Conservation (phyloP, 2,888 invertebrate species). For the Eupithecia tripunctaria region DNA sequence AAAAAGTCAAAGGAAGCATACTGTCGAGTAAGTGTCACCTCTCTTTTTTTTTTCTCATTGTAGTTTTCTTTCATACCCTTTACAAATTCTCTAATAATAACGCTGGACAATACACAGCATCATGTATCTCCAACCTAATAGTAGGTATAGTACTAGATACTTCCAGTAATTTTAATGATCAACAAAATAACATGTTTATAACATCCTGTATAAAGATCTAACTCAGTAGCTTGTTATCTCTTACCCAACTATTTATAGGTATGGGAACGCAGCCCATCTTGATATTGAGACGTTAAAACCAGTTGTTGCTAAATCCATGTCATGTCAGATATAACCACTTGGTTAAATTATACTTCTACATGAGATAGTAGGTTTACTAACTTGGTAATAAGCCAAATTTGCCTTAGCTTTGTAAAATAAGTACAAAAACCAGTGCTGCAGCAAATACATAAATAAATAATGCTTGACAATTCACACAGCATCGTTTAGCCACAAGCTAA, state of each 20-base stretch:
- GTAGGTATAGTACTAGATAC: background rate
- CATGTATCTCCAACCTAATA: too few species aligned
- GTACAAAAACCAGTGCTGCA: background rate
- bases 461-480: too few species aligned
- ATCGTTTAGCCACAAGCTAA: too few species aligned
- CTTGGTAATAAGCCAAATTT: background rate
- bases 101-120: too few species aligned
- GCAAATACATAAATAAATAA: background rate
- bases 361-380: background rate
- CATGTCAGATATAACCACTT: conserved; percentile 8
- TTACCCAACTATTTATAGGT: conserved; percentile 16
- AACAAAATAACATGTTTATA: background rate
- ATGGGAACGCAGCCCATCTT: conserved; percentile 10
- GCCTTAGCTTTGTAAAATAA: background rate
- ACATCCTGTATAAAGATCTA: background rate
- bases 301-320: conserved; percentile 21
- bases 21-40: background rate
- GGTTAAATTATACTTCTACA: background rate
- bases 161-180: background rate
- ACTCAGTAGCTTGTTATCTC: conserved; percentile 13
- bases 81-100: too few species aligned
- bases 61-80: too few species aligned
- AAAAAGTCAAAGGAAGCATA: background rate
- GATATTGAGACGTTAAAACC: conserved; percentile 21
- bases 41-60: too few species aligned